Percentiles rank a stretch among this genome's conserved stretches.
phyloP scores from a whole-genome alignment of 1,140 invertebrate genomes.

The Macrotrachela quadricornifera region DNA sequence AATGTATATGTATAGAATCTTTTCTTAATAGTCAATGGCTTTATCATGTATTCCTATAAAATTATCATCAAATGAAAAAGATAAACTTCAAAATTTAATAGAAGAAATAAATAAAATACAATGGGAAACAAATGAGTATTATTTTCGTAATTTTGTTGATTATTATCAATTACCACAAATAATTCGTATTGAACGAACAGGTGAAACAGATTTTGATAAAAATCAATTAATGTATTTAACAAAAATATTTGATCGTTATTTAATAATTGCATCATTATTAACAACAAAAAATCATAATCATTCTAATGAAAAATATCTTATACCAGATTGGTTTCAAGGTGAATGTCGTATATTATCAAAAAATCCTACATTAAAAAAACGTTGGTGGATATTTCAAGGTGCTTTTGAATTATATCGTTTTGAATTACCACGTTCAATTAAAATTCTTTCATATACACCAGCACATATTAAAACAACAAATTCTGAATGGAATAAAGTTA shows the following conservation, averaged over 20 bases:
- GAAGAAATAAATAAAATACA: no score
- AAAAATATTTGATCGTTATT: slow-evolving; percentile 6
- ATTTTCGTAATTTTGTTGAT: neutral
- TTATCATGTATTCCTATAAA: no score
- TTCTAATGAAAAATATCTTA: neutral
- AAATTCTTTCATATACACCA: slow-evolving; percentile 3
- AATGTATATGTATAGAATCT: no score
- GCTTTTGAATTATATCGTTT: slow-evolving; percentile 8
- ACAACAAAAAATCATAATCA: neutral
- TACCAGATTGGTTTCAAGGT: slow-evolving; percentile 9
- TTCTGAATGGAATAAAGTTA: slow-evolving; percentile 4
- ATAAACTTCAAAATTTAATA: no score
- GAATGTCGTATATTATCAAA: slow-evolving; percentile 5
- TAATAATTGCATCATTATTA: neutral
- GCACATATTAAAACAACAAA: neutral
- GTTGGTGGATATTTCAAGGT: slow-evolving; percentile 9
- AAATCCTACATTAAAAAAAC: slow-evolving; percentile 6
- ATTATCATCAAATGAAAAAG: no score
- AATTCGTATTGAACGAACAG: neutral
- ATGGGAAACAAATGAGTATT: no score
- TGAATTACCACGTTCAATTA: slow-evolving; percentile 6
- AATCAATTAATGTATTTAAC: slow-evolving; percentile 3
- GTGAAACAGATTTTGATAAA: slow-evolving; percentile 3
- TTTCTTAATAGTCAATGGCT: no score
- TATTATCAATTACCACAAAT: slow-evolving; percentile 6